phyloP scores from a whole-genome alignment of 2,797 vertebrate genomes.

The Cheirogaleus major region DNA sequence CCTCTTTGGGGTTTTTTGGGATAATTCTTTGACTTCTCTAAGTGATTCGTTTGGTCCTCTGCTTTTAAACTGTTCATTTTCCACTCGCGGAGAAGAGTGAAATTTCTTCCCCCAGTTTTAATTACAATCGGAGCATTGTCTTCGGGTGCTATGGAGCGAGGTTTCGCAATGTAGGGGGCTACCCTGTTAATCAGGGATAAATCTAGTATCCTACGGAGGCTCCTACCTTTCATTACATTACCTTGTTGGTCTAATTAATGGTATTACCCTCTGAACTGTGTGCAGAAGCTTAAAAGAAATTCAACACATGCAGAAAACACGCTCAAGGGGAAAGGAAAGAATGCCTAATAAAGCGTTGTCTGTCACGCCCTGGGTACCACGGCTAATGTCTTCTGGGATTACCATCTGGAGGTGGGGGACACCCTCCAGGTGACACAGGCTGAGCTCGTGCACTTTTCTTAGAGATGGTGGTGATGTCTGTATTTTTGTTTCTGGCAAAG shows the following conservation, averaged over 20 bases:
- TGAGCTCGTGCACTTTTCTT: not conserved
- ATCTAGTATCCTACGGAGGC: conserved; percentile 42
- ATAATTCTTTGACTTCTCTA: conserved; percentile 44
- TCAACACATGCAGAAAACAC: not conserved
- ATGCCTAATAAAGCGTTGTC: not conserved
- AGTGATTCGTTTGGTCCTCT: not conserved
- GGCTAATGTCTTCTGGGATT: accelerated
- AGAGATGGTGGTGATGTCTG: not conserved
- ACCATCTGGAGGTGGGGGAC: accelerated
- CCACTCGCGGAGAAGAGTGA: accelerated
- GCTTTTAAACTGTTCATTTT: conserved; percentile 51
- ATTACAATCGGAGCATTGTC: conserved; percentile 56
- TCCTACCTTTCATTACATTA: conserved; percentile 50
- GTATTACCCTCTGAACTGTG: conserved; percentile 74
- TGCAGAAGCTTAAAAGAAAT: conserved; percentile 49
- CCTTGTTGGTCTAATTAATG: conserved; percentile 72
- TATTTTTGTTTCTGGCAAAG: not conserved
- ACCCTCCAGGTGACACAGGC: not conserved
- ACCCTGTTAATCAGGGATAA: conserved; percentile 66
- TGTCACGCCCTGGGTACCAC: not conserved
- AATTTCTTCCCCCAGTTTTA: conserved; percentile 21
- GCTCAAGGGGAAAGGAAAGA: not conserved
- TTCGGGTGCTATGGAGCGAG: not conserved
- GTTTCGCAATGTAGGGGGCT: not conserved
- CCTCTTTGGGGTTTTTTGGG: conserved; percentile 31